Conservation (phyloP, 37 sponge, comb jelly and placozoan species). For the Bolinopsis microptera region DNA sequence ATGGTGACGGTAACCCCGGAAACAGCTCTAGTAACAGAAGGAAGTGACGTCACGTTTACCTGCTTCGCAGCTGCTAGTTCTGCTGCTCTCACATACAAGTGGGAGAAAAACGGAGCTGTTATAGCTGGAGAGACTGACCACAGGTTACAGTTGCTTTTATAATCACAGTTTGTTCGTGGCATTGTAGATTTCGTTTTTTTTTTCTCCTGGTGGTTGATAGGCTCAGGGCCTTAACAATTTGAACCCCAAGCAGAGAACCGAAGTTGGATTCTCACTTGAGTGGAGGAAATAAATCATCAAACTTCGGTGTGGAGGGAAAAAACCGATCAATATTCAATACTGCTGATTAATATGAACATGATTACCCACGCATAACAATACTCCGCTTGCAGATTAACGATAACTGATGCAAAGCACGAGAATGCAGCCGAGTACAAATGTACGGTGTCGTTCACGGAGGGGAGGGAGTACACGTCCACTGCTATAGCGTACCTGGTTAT, state of each 20-base stretch:
- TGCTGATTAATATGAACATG: no score
- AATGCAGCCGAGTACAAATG: conserved; percentile 55
- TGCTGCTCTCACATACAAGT: neutral
- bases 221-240: no score
- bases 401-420: conserved; percentile 14
- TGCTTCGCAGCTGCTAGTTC: neutral
- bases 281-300: no score
- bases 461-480: neutral
- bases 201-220: no score
- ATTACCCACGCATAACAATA: no score
- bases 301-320: no score
- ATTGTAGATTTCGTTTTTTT: no score
- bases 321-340: no score
- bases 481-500: conserved; percentile 23
- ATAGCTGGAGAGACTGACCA: neutral
- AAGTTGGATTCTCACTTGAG: no score
- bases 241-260: no score
- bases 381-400: neutral
- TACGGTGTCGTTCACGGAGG: neutral
- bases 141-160: no score
- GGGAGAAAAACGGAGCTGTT: conserved; percentile 7
- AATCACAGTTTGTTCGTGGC: no score
- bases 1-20: neutral
- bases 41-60: conserved; percentile 60
- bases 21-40: conserved; percentile 24